Evolutionary conservation across 2,797 vertebrate species (phyloP).

Genomic region (Loriculus beryllinus): DNA sequence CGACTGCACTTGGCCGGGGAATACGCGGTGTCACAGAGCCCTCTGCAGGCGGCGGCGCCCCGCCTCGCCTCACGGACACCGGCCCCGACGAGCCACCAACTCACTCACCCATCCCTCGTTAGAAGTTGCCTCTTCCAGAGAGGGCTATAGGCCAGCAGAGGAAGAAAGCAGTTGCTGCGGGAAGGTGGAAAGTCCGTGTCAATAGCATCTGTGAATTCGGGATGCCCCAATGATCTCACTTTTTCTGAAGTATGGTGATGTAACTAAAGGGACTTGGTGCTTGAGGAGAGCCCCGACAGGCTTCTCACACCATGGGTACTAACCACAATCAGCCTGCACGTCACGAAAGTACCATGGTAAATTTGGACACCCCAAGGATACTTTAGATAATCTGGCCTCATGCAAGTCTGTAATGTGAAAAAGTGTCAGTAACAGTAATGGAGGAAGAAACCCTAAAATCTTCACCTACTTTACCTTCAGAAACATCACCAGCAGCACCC

Average conservation of each 20-base stretch:
- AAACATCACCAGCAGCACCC: neutral
- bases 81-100: fast-evolving
- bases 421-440: neutral
- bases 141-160: neutral
- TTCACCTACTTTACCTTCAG: neutral
- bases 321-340: neutral
- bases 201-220: neutral
- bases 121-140: neutral
- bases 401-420: neutral
- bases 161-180: neutral
- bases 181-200: fast-evolving
- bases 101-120: too few relatives aligned
- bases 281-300: neutral
- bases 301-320: neutral
- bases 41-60: constrained; percentile 70
- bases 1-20: neutral
- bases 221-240: fast-evolving
- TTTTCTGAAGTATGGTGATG: fast-evolving
- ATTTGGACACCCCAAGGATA: neutral
- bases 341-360: neutral
- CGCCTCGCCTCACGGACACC: fast-evolving
- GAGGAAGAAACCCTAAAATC: neutral
- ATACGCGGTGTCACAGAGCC: constrained; percentile 73
- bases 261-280: neutral
- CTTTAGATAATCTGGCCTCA: neutral